Conservation (phyloP, 2,888 invertebrate genomes). For the Monochamus alternatus region DNA sequence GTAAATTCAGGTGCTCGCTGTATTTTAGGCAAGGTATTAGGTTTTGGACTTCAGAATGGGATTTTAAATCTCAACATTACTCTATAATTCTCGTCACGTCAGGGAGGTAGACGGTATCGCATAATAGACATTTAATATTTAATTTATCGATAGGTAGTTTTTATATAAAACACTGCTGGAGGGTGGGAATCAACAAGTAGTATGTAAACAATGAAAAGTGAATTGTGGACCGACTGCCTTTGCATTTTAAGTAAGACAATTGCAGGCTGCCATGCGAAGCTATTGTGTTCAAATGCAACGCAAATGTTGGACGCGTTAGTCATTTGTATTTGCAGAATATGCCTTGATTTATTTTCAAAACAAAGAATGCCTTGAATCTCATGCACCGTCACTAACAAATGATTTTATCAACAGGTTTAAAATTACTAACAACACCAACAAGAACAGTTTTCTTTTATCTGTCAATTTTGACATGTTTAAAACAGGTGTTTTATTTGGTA, state of each 20-base stretch:
- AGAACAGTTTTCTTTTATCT: no score
- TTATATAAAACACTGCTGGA: slow-evolving; percentile 14
- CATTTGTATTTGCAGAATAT: slow-evolving; percentile 13
- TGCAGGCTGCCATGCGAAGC: slow-evolving; percentile 6
- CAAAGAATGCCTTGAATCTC: no score
- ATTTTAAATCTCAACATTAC: slow-evolving; percentile 16
- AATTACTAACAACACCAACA: no score
- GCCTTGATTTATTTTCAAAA: no score
- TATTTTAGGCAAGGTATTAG: slow-evolving; percentile 31
- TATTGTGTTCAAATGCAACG: background rate
- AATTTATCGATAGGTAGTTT: slow-evolving; percentile 18
- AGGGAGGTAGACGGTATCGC: background rate
- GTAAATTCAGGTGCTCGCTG: slow-evolving; percentile 17
- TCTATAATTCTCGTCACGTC: slow-evolving; percentile 25
- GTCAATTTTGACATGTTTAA: no score
- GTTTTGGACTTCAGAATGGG: slow-evolving; percentile 11
- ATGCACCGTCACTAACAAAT: no score
- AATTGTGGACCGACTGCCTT: slow-evolving; percentile 24
- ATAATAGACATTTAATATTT: slow-evolving; percentile 16
- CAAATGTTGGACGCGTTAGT: slow-evolving; percentile 18
- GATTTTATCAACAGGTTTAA: no score
- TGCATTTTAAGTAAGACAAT: slow-evolving; percentile 30
- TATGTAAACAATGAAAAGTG: slow-evolving; percentile 30
- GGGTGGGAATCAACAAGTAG: slow-evolving; percentile 25
- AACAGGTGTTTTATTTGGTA: no score